Evolutionary conservation across 2,113 vertebrate species (phyloP).

Genomic region (Pithys albifrons): DNA sequence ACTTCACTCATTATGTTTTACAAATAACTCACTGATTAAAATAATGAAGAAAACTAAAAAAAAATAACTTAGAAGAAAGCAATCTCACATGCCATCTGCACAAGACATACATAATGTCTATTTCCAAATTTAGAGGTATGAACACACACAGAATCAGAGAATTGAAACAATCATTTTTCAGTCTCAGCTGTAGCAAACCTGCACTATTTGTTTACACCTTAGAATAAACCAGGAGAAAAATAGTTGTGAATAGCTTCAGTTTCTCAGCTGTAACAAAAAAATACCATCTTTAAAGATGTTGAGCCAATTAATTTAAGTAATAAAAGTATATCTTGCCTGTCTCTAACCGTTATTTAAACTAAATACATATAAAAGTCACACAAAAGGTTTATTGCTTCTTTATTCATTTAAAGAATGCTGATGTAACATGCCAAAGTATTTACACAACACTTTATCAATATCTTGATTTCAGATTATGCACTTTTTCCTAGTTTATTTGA

Average conservation of each 20-base stretch:
- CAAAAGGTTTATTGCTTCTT: background rate
- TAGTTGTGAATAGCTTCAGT: background rate
- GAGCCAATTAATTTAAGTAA: background rate
- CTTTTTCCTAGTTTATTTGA: background rate
- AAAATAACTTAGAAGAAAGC: background rate
- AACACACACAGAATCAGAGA: background rate
- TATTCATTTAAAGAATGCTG: background rate
- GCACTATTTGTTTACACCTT: background rate
- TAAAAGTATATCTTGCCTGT: background rate
- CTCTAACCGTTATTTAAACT: background rate
- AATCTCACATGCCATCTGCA: background rate
- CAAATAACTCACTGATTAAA: background rate
- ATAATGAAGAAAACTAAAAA: background rate
- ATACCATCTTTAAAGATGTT: background rate
- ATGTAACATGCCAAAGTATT: background rate
- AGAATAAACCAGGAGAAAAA: background rate
- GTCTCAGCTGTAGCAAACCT: background rate
- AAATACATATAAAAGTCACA: background rate
- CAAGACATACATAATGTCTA: fast-evolving
- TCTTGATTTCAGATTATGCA: background rate
- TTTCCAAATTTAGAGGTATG: background rate
- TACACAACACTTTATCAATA: background rate
- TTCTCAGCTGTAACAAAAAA: background rate
- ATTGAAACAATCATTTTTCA: background rate
- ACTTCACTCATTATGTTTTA: background rate